Base-by-base conservation (phyloP, 2,113 vertebrate genomes). In the Pomatorhinus ruficollis region DNA sequence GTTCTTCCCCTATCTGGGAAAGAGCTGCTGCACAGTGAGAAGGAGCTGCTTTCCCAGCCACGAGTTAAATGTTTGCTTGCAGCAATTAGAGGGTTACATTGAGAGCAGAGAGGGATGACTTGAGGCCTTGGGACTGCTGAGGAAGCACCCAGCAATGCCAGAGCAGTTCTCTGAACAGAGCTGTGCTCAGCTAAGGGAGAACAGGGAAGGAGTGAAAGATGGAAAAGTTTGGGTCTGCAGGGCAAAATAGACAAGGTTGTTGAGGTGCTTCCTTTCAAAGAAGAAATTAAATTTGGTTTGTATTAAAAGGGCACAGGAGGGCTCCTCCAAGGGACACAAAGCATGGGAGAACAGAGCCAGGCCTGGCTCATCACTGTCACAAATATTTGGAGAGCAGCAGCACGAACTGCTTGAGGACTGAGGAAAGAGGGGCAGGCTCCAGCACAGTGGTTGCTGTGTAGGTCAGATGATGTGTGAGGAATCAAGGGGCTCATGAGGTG, bases 361-460 rank as follows among this genome's bases (percentile, higher is more conserved):
- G 66, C 31, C 56, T 11, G 2, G 40, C 15, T 74, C 23, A 13
- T 25, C 37, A 2, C 15, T 35, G 8, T 30, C 50, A 66, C 53
- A 69, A 80, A 15, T 28, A 39, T 1, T 3, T 72, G 50, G 78
- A 74, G 74, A 78, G 50, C 57, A 76, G 76, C 71, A 71, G 57
- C 80, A 80, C 42, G 10, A 66, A 75, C 35, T n/a, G 11, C 30
- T 39, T 0, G 0, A 35, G 37, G 31, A 19, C 1, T 37, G 33
- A 30, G n/a, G 30, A 19, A 27, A 75, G 54, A 16, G 22, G 50
- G 14, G 6, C 45, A 70, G 56, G 33, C 37, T 30, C 10, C 61
- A 53, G 71, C 22, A 18, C 0, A 0, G 10, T 16, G 5, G 31
- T 2, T 60, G 45, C n/a, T 17, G 28, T 22, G 61, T 18, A 37